Conservation (phyloP, 2,113 vertebrate species). For the Eudyptes chrysolophus region DNA sequence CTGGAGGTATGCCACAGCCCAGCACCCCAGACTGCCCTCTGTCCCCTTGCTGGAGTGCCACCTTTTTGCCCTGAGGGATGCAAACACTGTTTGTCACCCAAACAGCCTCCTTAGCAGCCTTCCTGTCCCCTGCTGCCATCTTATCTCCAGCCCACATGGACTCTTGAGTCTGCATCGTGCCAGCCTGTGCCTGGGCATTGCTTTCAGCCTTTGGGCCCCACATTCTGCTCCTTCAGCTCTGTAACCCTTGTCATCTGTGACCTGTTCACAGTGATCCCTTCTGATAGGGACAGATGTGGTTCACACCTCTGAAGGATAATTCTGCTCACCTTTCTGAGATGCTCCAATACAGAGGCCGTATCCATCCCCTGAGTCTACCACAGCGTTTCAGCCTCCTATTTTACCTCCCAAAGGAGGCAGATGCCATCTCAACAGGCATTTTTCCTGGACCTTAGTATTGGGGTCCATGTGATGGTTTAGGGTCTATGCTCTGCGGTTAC, state of each 20-base stretch:
- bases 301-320: not conserved
- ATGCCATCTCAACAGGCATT: not conserved
- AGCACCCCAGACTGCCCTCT: rapidly evolving
- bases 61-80: too few relatives aligned
- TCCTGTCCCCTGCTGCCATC: rapidly evolving
- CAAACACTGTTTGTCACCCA: rapidly evolving
- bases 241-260: not conserved
- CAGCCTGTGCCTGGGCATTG: not conserved
- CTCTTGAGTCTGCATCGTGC: rapidly evolving
- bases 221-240: not conserved
- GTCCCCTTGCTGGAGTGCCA: not conserved
- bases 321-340: not conserved
- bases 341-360: not conserved
- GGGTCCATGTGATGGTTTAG: not conserved
- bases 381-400: not conserved
- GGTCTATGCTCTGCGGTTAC: not conserved
- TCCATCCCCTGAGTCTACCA: not conserved
- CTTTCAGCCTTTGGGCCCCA: not conserved
- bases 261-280: not conserved
- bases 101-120: not conserved
- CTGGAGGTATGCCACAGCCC: slow-evolving; percentile 79
- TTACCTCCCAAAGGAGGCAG: not conserved
- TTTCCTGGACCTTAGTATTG: not conserved
- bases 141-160: not conserved
- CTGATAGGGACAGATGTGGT: too few relatives aligned